Evolutionary conservation across 1,140 invertebrate species (phyloP).

Genomic region (Ceratosolen fusciceps): DNA sequence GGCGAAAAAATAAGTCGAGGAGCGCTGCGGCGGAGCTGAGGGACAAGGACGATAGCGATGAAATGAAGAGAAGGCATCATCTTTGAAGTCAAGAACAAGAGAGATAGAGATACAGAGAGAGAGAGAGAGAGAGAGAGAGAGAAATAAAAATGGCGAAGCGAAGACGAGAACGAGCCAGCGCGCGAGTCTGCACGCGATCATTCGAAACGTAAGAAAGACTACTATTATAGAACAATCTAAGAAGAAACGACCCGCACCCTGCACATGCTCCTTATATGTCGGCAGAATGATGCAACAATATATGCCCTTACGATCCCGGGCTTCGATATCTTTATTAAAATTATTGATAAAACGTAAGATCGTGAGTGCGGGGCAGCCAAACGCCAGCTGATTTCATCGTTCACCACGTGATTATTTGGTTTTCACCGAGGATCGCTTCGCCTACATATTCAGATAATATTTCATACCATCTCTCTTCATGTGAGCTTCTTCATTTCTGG

Average conservation of each 20-base stretch:
- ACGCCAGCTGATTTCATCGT: not conserved
- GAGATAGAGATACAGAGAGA: no score
- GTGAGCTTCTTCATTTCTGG: no score
- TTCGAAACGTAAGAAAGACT: slow-evolving; percentile 62
- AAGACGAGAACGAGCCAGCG: slow-evolving; percentile 20
- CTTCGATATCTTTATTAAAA: not conserved
- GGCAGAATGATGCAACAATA: not conserved
- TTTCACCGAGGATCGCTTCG: no score
- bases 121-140: no score
- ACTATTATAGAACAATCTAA: slow-evolving; percentile 64
- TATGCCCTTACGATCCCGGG: not conserved
- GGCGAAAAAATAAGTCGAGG: not conserved
- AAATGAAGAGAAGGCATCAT: slow-evolving; percentile 45
- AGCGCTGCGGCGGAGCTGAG: not conserved
- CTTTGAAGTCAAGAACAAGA: slow-evolving; percentile 31
- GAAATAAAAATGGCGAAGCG: slow-evolving; percentile 27
- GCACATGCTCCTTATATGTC: slow-evolving; percentile 9
- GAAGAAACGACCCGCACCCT: slow-evolving; percentile 47
- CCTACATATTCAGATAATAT: no score
- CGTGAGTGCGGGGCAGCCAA: not conserved
- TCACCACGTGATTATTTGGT: no score
- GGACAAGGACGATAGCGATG: slow-evolving; percentile 1
- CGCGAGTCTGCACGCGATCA: slow-evolving; percentile 50
- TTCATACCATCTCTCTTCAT: no score
- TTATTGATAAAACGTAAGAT: no score